Percentiles rank a stretch among this genome's conserved stretches.
These are phyloP conservation scores for Hyaena hyaena DNA, from an alignment of 2,113 vertebrate genomes.

Conservation along the genomic window DNA sequence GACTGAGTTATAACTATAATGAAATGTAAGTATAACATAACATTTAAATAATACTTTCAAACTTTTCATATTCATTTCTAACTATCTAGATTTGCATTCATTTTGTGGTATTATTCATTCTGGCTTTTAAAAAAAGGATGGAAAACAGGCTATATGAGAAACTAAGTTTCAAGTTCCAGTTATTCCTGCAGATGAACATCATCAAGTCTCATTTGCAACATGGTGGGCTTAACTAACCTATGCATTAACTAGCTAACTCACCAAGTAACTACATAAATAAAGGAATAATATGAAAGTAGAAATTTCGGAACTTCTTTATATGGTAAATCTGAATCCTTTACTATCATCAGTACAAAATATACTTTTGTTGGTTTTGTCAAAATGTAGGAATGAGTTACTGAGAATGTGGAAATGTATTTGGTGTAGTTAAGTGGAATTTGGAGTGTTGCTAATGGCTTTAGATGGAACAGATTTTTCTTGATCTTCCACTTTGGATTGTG, in stretches of 20 bases:
- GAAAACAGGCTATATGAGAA: neutral
- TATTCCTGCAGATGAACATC: neutral
- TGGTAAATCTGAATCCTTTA: neutral
- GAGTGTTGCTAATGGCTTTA: neutral
- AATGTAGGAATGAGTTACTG: neutral
- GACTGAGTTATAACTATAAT: neutral
- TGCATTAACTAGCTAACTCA: neutral
- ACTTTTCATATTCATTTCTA: neutral
- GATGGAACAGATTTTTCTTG: neutral
- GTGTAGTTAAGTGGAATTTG: neutral
- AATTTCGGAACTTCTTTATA: neutral
- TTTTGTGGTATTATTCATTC: neutral
- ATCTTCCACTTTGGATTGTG: neutral
- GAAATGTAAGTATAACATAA: neutral
- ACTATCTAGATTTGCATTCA: neutral
- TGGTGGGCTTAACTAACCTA: neutral
- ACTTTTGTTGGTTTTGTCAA: neutral
- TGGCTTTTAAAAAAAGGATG: neutral
- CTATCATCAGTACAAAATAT: neutral
- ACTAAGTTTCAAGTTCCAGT: neutral
- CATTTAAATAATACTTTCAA: neutral
- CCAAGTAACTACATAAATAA: neutral
- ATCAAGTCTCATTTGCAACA: neutral
- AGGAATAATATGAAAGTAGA: neutral
- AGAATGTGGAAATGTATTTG: fast-evolving